phyloP scores from a whole-genome alignment of 2,113 vertebrate species.

The Coptodon rendalli region DNA sequence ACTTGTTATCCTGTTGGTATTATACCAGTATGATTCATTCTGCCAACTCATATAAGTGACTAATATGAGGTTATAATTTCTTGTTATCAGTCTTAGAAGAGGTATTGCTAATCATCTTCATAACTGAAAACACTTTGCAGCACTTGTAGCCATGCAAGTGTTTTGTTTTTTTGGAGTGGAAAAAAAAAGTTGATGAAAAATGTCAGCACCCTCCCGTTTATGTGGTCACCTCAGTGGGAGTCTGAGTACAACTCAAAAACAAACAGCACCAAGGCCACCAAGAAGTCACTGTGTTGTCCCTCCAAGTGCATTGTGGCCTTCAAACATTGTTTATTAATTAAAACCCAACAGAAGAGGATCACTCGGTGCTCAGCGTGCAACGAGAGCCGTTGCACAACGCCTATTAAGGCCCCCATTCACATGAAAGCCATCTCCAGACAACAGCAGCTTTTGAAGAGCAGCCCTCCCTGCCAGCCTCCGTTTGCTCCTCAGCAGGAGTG shows the following conservation, averaged over 20 bases:
- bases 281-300: slow-evolving; percentile 46
- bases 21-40: not conserved
- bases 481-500: slow-evolving; percentile 61
- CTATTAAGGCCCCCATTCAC: slow-evolving; percentile 57
- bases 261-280: slow-evolving; percentile 50
- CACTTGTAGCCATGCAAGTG: not conserved
- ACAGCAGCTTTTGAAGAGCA: slow-evolving; percentile 58
- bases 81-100: not conserved
- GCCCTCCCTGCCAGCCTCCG: slow-evolving; percentile 55
- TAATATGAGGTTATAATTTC: not conserved
- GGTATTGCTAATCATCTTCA: not conserved
- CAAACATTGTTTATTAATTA: slow-evolving; percentile 65
- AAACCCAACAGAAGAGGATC: slow-evolving; percentile 57
- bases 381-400: slow-evolving; percentile 51
- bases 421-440: slow-evolving; percentile 63
- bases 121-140: not conserved
- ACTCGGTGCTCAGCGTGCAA: slow-evolving; percentile 40
- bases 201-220: slow-evolving; percentile 17
- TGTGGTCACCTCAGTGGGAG: slow-evolving; percentile 50
- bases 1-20: not conserved
- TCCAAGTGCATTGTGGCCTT: slow-evolving; percentile 52
- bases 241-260: slow-evolving; percentile 41
- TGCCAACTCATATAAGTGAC: not conserved
- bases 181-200: not conserved
- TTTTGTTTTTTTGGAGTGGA: not conserved